Conservation (phyloP, 2,797 vertebrate genomes). For the Paguma larvata region DNA sequence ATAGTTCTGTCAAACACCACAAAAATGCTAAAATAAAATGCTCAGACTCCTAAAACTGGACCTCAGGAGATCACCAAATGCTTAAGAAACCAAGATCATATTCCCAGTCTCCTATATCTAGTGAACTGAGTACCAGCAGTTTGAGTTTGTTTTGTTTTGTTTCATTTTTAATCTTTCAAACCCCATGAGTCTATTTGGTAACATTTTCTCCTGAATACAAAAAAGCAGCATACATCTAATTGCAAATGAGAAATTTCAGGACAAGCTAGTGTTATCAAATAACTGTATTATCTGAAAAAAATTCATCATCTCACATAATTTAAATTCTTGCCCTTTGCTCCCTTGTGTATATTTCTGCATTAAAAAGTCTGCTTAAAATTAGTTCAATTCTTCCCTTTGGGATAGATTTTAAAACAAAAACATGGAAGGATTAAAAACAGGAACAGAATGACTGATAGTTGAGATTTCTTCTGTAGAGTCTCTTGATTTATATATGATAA, state of each 20-base stretch:
- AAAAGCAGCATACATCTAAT: conserved; percentile 73
- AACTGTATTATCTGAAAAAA: conserved; percentile 73
- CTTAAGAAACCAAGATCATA: not conserved
- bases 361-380: conserved; percentile 75
- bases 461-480: not conserved
- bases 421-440: conserved; percentile 29
- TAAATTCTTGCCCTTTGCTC: conserved; percentile 80
- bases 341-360: conserved; percentile 73
- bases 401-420: conserved; percentile 74
- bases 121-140: not conserved
- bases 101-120: not conserved
- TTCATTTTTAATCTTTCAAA: conserved; percentile 75
- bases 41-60: not conserved
- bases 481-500: conserved; percentile 10
- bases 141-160: conserved; percentile 46
- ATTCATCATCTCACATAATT: conserved; percentile 77
- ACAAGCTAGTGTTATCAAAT: conserved; percentile 77
- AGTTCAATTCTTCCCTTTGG: conserved; percentile 72
- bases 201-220: conserved; percentile 75
- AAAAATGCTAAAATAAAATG: not conserved
- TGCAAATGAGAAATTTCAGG: conserved; percentile 82
- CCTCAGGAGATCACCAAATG: not conserved
- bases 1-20: not conserved
- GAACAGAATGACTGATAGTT: not conserved
- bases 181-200: conserved; percentile 66